Evolutionary conservation across 1,140 invertebrate genomes (phyloP).

Genomic region (Andrena cerasifolii): DNA sequence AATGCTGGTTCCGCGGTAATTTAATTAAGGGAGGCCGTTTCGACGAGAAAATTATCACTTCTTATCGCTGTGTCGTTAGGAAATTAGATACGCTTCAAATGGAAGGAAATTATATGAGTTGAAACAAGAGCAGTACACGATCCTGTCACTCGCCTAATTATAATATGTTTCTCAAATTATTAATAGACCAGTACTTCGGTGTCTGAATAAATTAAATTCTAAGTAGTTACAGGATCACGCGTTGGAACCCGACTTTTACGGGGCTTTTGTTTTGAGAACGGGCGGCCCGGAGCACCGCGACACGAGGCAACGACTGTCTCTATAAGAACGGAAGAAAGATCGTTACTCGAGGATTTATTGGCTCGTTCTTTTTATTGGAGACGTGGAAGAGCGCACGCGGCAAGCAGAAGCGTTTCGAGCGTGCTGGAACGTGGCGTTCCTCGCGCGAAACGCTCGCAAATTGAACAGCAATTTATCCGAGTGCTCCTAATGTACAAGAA

Average conservation of each 20-base stretch:
- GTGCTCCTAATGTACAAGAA: neutral
- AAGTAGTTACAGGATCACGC: neutral
- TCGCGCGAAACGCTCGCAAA: slow-evolving; percentile 1
- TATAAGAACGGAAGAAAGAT: slow-evolving; percentile 36
- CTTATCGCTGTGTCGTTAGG: no score
- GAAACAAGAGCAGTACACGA: no score
- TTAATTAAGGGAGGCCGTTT: no score
- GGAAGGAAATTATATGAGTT: no score
- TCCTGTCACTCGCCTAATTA: neutral
- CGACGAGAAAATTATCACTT: no score
- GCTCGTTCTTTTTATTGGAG: slow-evolving; percentile 25
- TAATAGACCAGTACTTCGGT: no score
- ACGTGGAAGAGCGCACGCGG: neutral
- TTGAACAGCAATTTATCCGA: slow-evolving; percentile 10
- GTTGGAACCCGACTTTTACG: neutral
- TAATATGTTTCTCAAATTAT: neutral
- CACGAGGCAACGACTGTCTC: slow-evolving; percentile 5
- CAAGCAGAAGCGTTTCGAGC: neutral
- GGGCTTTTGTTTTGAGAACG: slow-evolving; percentile 14
- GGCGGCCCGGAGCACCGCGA: neutral
- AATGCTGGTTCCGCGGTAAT: neutral
- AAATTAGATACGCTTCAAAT: no score
- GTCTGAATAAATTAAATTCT: no score
- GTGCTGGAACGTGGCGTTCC: neutral
- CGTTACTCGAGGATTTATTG: slow-evolving; percentile 38